Conservation (phyloP, 1,140 invertebrate species). For the Kradibia gibbosae region DNA sequence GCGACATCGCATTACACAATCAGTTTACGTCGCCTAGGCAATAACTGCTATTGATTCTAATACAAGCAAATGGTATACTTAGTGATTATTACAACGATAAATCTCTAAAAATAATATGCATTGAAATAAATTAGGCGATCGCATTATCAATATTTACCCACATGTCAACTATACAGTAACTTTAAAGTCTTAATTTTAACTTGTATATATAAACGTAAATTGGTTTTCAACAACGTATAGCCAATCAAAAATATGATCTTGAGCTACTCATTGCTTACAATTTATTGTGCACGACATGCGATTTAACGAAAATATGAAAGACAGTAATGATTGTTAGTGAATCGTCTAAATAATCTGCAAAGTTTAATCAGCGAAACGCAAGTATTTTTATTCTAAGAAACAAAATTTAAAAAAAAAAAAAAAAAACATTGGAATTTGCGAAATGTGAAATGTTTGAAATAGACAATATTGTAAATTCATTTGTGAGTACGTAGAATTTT, state of each 20-base stretch:
- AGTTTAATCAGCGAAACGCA: not conserved
- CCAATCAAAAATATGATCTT: not conserved
- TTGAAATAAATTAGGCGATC: no score
- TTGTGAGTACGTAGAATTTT: no score
- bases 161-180: no score
- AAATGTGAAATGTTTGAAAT: no score
- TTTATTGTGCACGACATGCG: not conserved
- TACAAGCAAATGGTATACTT: not conserved
- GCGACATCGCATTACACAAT: not conserved
- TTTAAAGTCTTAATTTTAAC: no score
- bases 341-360: not conserved
- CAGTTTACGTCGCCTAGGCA: not conserved
- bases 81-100: not conserved
- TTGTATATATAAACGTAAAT: no score
- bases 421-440: not conserved
- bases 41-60: not conserved
- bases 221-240: no score
- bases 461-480: no score
- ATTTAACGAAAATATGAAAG: not conserved
- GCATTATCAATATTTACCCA: no score
- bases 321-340: not conserved
- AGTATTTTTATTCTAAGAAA: not conserved
- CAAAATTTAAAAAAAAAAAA: not conserved
- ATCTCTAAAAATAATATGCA: not conserved
- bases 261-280: not conserved